phyloP scores from a whole-genome alignment of 1,140 invertebrate genomes.

The Sweltsa coloradensis region DNA sequence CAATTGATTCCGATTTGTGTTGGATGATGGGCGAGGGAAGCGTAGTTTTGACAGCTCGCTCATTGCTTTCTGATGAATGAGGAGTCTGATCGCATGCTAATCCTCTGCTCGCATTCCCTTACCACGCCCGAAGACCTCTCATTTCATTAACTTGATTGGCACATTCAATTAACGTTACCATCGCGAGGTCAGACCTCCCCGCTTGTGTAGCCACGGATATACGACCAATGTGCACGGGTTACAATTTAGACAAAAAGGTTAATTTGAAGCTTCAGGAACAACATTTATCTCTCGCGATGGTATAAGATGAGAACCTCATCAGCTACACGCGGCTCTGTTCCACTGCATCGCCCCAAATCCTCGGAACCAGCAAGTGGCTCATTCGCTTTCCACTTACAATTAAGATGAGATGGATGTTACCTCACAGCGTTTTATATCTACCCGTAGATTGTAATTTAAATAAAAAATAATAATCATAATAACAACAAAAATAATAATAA shows the following conservation, averaged over 20 bases:
- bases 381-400: no score
- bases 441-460: no score
- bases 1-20: conserved; percentile 12
- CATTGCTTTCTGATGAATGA: conserved; percentile 11
- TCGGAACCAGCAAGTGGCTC: no score
- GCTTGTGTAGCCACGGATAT: not conserved
- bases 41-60: conserved; percentile 1
- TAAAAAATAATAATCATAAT: no score
- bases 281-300: conserved; percentile 11
- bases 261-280: conserved; percentile 10
- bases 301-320: no score
- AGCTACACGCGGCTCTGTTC: no score
- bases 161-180: conserved; percentile 13
- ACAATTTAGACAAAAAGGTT: conserved; percentile 13
- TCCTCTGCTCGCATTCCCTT: no score
- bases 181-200: conserved; percentile 10
- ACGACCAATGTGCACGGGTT: conserved; percentile 4
- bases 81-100: no score
- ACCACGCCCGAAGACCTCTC: not conserved
- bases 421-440: no score
- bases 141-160: conserved; percentile 14
- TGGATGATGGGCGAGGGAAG: conserved; percentile 3
- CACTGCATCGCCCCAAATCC: no score
- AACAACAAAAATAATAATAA: no score
- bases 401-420: no score